phyloP scores from a whole-genome alignment of 2,113 vertebrate species.

The Grallaria varia region DNA sequence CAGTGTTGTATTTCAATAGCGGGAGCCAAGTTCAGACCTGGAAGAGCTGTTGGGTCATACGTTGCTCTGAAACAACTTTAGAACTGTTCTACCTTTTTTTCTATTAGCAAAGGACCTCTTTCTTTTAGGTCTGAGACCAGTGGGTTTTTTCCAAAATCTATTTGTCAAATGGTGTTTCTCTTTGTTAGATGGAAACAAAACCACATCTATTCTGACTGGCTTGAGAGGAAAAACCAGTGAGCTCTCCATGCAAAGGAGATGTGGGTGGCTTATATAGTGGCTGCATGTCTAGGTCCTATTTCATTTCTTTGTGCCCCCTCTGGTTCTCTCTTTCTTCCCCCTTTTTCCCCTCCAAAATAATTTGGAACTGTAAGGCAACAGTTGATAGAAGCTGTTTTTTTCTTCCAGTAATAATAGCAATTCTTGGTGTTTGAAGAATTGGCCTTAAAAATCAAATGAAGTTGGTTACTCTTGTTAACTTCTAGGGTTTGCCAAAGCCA shows the following conservation, averaged over 20 bases:
- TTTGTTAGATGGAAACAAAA: slow-evolving; percentile 17
- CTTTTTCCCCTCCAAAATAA: neutral
- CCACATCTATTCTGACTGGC: neutral
- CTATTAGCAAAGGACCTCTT: neutral
- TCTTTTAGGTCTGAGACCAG: neutral
- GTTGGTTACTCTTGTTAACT: neutral
- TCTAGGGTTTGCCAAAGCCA: neutral
- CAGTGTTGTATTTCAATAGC: neutral
- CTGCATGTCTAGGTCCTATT: neutral
- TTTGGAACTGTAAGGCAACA: neutral
- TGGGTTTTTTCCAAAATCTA: neutral
- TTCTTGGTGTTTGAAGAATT: neutral
- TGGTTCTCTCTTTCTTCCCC: neutral
- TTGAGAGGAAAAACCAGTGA: neutral
- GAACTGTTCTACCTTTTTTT: neutral
- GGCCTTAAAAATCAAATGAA: neutral
- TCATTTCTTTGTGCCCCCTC: neutral
- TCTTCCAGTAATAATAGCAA: neutral
- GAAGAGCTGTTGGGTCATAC: neutral
- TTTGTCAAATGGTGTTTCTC: neutral
- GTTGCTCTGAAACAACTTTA: neutral
- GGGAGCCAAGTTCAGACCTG: neutral
- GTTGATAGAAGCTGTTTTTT: neutral
- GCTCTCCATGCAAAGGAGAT: neutral
- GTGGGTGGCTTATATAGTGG: neutral